Evolutionary conservation across 2,113 vertebrate genomes (phyloP).

Genomic region (Nicator chloris): DNA sequence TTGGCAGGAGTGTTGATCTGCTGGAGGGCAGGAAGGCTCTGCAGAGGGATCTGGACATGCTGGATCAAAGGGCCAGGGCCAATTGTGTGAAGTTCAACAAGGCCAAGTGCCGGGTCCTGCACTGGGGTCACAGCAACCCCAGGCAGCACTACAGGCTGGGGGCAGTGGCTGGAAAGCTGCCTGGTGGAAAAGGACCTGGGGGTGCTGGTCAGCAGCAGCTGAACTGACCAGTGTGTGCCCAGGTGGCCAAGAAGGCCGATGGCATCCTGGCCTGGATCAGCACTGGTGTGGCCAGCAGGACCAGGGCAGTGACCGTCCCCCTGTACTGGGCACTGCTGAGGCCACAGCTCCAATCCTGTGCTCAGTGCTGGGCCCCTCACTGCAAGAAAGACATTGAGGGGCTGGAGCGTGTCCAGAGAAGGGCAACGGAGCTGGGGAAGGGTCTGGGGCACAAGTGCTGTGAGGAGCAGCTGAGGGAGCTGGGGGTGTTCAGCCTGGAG

Average conservation of each 20-base stretch:
- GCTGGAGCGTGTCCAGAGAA: too few relatives aligned
- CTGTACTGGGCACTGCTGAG: too few relatives aligned
- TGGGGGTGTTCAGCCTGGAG: not conserved
- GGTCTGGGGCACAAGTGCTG: fast-evolving
- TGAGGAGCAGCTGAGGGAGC: not conserved
- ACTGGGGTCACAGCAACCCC: not conserved
- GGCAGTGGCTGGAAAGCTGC: not conserved
- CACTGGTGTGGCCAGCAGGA: not conserved
- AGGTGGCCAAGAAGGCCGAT: not conserved
- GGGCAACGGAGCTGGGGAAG: not conserved
- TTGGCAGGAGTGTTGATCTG: not conserved
- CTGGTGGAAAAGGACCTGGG: fast-evolving
- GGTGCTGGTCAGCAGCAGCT: fast-evolving
- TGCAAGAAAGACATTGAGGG: too few relatives aligned
- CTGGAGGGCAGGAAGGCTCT: not conserved
- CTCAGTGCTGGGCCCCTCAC: too few relatives aligned
- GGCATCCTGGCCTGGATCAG: not conserved
- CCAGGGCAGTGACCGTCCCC: not conserved
- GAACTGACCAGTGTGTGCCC: not conserved
- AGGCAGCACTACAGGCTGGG: fast-evolving
- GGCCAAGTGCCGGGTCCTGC: not conserved
- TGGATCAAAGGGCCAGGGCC: not conserved
- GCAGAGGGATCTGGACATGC: not conserved
- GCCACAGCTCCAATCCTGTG: too few relatives aligned
- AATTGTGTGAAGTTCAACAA: fast-evolving